These are phyloP conservation scores for Rhodophaea formosa DNA, from an alignment of 2,888 invertebrate genomes.

Conservation along the genomic window DNA sequence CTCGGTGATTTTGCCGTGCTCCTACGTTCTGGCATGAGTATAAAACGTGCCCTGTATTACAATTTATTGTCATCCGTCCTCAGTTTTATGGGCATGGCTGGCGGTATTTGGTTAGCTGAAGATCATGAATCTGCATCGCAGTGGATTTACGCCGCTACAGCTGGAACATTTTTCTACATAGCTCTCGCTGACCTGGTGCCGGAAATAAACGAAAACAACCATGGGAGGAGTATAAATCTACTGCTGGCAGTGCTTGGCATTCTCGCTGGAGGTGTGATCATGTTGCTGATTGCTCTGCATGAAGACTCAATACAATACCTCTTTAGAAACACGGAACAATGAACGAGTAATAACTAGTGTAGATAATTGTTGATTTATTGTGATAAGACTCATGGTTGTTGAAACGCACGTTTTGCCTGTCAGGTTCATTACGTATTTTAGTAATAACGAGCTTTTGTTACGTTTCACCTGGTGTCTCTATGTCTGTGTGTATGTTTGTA, in stretches of 20 bases:
- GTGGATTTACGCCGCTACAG: conserved; percentile 90
- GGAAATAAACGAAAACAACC: conserved; percentile 79
- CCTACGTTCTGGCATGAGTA: conserved; percentile 88
- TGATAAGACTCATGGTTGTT: conserved; percentile 33
- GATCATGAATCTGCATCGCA: conserved; percentile 84
- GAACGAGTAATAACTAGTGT: conserved; percentile 32
- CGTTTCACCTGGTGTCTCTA: too few relatives aligned
- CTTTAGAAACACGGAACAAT: conserved; percentile 71
- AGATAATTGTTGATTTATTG: conserved; percentile 19
- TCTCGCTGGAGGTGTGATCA: conserved; percentile 84
- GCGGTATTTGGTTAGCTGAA: conserved; percentile 86
- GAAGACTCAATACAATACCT: conserved; percentile 82
- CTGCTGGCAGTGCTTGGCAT: conserved; percentile 85
- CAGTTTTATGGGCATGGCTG: conserved; percentile 88
- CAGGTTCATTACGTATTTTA: background rate
- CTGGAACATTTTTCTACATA: conserved; percentile 90
- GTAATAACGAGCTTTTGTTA: too few relatives aligned
- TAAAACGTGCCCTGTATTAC: conserved; percentile 86
- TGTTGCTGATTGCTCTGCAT: conserved; percentile 87
- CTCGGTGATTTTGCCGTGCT: conserved; percentile 90
- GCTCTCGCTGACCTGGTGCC: conserved; percentile 89
- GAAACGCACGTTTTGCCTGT: conserved; percentile 5
- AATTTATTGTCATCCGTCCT: conserved; percentile 88
- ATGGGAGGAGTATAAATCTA: conserved; percentile 77
- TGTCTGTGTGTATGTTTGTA: too few relatives aligned